phyloP scores from a whole-genome alignment of 2,113 vertebrate genomes.

The Semicossyphus pulcher region DNA sequence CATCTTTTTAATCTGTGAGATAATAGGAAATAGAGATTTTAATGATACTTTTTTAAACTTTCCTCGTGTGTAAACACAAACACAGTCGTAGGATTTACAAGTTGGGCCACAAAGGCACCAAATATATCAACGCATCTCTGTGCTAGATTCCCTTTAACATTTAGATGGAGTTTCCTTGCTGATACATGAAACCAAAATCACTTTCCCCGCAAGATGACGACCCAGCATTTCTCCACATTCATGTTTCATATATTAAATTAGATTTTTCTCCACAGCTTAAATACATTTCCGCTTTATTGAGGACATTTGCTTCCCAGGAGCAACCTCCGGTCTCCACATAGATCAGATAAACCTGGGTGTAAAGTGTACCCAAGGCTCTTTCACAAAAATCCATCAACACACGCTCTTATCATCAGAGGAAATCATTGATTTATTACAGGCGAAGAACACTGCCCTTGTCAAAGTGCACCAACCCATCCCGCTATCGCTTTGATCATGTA shows the following conservation, averaged over 20 bases:
- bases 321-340: background rate
- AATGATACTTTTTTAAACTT: background rate
- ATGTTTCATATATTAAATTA: slow-evolving; percentile 34
- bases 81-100: background rate
- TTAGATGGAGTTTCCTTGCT: background rate
- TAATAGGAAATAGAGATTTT: background rate
- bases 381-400: slow-evolving; percentile 46
- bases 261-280: slow-evolving; percentile 2
- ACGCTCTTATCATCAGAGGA: slow-evolving; percentile 28
- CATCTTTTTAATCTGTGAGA: background rate
- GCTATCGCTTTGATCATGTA: slow-evolving; percentile 60
- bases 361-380: slow-evolving; percentile 21
- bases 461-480: background rate
- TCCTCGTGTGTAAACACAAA: background rate
- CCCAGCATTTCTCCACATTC: background rate
- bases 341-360: slow-evolving; percentile 51
- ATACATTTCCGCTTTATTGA: slow-evolving; percentile 28
- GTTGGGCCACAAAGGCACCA: background rate
- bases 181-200: slow-evolving; percentile 3
- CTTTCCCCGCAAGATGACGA: slow-evolving; percentile 6
- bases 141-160: background rate
- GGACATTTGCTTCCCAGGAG: background rate
- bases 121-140: background rate
- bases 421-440: slow-evolving; percentile 58
- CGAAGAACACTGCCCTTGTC: slow-evolving; percentile 41